Evolutionary conservation across 2,113 vertebrate genomes (phyloP), one percentile per base, ranked within the genome.

Genomic region (Ibidorhyncha struthersii): DNA sequence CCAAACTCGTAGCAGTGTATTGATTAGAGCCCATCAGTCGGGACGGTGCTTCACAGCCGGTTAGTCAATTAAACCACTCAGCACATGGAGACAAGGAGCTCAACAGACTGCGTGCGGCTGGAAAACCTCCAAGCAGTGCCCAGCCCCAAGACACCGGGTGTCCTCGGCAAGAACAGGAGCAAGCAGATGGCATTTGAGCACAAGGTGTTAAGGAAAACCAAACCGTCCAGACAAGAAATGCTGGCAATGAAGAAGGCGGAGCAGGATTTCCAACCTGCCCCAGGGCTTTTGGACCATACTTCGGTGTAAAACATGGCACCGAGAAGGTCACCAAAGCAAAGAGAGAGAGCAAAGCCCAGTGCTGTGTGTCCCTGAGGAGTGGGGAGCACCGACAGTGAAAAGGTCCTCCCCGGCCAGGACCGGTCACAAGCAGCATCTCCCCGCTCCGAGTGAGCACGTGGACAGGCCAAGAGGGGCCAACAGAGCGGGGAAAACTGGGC

Each of bases 21-120:
- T 80, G 90, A 91, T 97, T 93, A 96, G 81, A 84, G 89, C 93
- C 86, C 77, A 63, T 94, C 89, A 96, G 86, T 90, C 89, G 72
- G 91, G 74, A 84, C 4, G 50, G 73, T 82, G 86, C 77, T 73
- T 82, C 76, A 58, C 72, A 96, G 93, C 78, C 67, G 41, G 89
- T 93, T 93, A 93, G 95, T 96, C 86, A 89, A 92, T 95, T 93
- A 96, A 94, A 94, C 47, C 82, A 85, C 91, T 78, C 91, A 93
- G 89, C 95, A 93, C 89, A 91, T 0, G 58, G 70, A 65, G 52
- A 91, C 83, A 92, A 72, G 86, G 93, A 94, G 91, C 83, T 45
- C 29, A 14, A 45, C 30, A 45, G 41, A 66, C 63, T 43, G 29
- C 32, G 41, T 32, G 41, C 29, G 5, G 27, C 62, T 65, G 62